Evolutionary conservation across 2,113 vertebrate genomes (phyloP), one percentile per base, ranked within the genome.

Genomic region (Crypturellus undulatus): DNA sequence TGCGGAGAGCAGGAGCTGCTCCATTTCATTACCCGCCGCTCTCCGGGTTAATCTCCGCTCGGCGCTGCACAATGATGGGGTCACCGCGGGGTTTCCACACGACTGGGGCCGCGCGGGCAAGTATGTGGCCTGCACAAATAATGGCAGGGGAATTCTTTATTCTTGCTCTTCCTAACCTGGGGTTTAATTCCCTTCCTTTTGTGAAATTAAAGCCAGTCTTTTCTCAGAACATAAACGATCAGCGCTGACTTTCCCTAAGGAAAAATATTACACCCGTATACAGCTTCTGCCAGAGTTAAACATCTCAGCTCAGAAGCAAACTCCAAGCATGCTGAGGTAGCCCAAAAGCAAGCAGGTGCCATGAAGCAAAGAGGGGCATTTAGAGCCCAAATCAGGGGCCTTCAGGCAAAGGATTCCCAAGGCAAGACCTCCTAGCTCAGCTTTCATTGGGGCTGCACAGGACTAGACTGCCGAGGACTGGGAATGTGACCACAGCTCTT

Each of bases 31-130:
- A 95, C 83, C 93, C 89, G 84, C 86, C 92, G 71, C 84, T 93
- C 86, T 93, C 88, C 84, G 96, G 84, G 90, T 93, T 96, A 95
- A 94, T 96, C 84, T 83, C 93, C 60, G 84, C 86, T 94, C 87
- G 86, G 62, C 64, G 79, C 77, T 34, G 47, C 58, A 95, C 96
- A 96, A 95, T 79, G 82, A 79, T 83, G 84, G 80, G 86, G 84
- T 96, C 90, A 95, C 90, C 78, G 82, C 10, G 63, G 87, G 92
- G 81, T 89, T 94, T 89, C 92, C 89, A 82, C 77, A 70, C 82
- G 86, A 92, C 73, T 79, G 80, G 42, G 81, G 56, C 47, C 90
- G 36, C 59, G 91, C 86, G 73, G 64, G 59, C 85, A 92, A 91
- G 54, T 81, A 86, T 25, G 26, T 0, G 2, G 68, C 11, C 87